Base-by-base conservation (phyloP, 2,113 vertebrate genomes). In the Ophiodon elongatus region DNA sequence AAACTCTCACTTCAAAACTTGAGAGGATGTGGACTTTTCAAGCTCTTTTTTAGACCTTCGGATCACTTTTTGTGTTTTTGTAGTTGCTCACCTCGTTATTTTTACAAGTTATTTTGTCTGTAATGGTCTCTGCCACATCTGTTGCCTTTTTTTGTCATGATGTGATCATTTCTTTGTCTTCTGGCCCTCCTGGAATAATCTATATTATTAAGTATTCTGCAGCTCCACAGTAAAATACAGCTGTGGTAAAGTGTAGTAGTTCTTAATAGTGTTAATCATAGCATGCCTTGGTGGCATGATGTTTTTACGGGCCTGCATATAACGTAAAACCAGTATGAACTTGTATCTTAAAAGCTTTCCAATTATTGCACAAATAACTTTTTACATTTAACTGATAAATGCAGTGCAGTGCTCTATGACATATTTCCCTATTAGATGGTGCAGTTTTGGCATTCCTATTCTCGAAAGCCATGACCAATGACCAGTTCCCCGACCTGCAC, bases 1-100 rank as follows among this genome's bases (percentile, higher is more conserved):
- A 75, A 86, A 77, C 15, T 17, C 25, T 80, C 69, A 13, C 72
- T 85, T 80, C 2, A 62, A 56, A 79, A 86, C 70, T 84, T 86
- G 9, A 59, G 25, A 64, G 59, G 7, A 82, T 60, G 27, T 74
- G 35, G 2, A 84, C 79, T 88, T 76, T n/a, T 17, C 21, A 68
- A 81, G 27, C 1, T 6, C 45, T 66, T 23, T n/a, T 8, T 6
- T 41, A 8, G 11, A 70, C 75, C 75, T 35, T n/a, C 2, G 33
- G n/a, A 4, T 62, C 6, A 4, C 21, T 25, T 72, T 83, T 60
- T 50, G 27, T 45, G 19, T 6, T 60, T 78, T 80, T 73, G 4
- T 33, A 60, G 54, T 62, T 65, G 25, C 64, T 52, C 33, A 43
- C 11, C 11, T 54, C 6, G 8, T n/a, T n/a, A n/a, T n/a, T n/a